Conservation (phyloP, 2,888 invertebrate genomes). For the Thymelicus sylvestris region DNA sequence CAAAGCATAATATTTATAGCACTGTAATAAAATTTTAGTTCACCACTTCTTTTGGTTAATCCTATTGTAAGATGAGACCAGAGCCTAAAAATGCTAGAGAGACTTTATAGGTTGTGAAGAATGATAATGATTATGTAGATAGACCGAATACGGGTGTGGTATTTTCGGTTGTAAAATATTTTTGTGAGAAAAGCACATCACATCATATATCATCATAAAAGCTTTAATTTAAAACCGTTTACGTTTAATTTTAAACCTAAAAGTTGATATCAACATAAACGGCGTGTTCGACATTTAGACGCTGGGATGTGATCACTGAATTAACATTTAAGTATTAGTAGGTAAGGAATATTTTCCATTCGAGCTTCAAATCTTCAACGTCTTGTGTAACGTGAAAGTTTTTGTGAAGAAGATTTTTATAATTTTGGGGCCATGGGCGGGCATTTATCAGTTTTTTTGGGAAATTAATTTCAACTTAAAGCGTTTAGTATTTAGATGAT, state of each 20-base stretch:
- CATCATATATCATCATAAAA: neutral
- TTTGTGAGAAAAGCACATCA: neutral
- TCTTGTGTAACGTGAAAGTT: neutral
- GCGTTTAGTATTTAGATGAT: no score
- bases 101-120: no score
- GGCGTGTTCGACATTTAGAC: slow-evolving; percentile 41
- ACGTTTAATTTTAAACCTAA: slow-evolving; percentile 16
- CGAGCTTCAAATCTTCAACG: neutral
- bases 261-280: neutral
- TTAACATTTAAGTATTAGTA: slow-evolving; percentile 63
- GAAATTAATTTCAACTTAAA: no score
- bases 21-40: no score
- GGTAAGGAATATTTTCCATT: slow-evolving; percentile 63
- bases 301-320: slow-evolving; percentile 44
- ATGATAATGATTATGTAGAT: no score
- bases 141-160: no score
- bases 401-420: neutral
- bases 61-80: no score
- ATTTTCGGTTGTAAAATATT: neutral
- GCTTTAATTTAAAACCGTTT: slow-evolving; percentile 20
- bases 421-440: neutral
- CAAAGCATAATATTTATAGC: no score
- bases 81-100: no score
- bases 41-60: no score
- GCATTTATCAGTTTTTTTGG: no score